phyloP scores from a whole-genome alignment of 1,140 invertebrate species.

The Elysia chlorotica region DNA sequence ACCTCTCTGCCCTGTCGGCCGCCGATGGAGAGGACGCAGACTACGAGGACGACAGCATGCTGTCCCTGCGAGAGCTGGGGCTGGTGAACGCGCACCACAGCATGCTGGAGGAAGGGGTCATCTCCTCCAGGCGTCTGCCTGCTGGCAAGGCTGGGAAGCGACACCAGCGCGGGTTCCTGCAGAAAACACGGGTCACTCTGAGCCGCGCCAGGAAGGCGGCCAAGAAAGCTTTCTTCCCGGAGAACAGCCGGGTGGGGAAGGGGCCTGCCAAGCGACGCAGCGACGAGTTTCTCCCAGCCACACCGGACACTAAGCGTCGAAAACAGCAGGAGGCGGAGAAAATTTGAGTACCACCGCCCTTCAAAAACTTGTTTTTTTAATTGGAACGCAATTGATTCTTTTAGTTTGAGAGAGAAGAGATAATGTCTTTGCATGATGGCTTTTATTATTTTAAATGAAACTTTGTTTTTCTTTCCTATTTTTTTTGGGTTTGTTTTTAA shows the following conservation, averaged over 20 bases:
- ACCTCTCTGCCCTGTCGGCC: not conserved
- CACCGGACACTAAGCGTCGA: not conserved
- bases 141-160: not conserved
- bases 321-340: too few relatives aligned
- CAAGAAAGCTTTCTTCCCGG: conserved; percentile 29
- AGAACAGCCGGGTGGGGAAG: conserved; percentile 20
- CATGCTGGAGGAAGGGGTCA: conserved; percentile 13
- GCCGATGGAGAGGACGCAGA: conserved; percentile 1
- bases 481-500: too few relatives aligned
- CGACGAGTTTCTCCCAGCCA: conserved; percentile 23
- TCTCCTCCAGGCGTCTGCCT: too few relatives aligned
- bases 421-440: too few relatives aligned
- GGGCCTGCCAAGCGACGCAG: conserved; percentile 27
- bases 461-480: too few relatives aligned
- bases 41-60: conserved; percentile 8
- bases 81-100: conserved; percentile 4
- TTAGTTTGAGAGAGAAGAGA: too few relatives aligned
- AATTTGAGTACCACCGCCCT: too few relatives aligned
- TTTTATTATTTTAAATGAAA: too few relatives aligned
- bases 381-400: too few relatives aligned
- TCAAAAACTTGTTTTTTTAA: too few relatives aligned
- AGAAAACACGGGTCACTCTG: conserved; percentile 28
- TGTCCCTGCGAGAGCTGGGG: not conserved
- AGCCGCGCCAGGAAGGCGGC: conserved; percentile 26
- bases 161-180: conserved; percentile 15